Conservation (phyloP, 2,113 vertebrate species). For the Falco punctatus region DNA sequence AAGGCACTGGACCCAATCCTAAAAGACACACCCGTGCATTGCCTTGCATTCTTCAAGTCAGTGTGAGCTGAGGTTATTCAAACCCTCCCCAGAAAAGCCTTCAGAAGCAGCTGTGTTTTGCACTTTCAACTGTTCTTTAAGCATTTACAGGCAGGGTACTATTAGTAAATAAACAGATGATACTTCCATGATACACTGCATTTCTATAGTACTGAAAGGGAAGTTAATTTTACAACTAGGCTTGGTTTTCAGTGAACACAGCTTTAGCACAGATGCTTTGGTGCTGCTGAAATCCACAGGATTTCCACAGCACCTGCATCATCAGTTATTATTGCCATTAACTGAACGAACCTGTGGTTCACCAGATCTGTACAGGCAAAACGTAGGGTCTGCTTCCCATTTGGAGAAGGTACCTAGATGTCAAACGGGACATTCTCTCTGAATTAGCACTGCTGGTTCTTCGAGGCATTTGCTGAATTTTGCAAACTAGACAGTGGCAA, state of each 20-base stretch:
- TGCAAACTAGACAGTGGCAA: neutral
- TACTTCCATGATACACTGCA: neutral
- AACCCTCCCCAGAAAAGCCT: neutral
- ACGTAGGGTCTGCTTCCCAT: accelerated
- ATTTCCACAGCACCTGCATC: neutral
- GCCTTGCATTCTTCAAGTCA: neutral
- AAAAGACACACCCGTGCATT: neutral
- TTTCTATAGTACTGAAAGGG: neutral
- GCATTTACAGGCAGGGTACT: neutral
- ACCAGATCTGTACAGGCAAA: neutral
- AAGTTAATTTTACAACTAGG: neutral
- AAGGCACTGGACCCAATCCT: neutral
- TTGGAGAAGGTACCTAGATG: neutral
- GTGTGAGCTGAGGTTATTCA: neutral
- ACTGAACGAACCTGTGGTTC: neutral
- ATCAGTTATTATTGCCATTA: neutral
- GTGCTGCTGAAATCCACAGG: neutral
- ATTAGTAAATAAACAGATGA: neutral
- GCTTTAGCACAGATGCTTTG: neutral
- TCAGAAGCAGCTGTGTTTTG: neutral
- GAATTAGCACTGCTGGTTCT: neutral
- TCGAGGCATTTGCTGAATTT: neutral
- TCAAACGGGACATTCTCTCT: neutral
- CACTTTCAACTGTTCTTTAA: neutral
- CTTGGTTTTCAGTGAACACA: neutral